Conservation (phyloP, 2,888 invertebrate species). For the Sphaeridia pumilis region DNA sequence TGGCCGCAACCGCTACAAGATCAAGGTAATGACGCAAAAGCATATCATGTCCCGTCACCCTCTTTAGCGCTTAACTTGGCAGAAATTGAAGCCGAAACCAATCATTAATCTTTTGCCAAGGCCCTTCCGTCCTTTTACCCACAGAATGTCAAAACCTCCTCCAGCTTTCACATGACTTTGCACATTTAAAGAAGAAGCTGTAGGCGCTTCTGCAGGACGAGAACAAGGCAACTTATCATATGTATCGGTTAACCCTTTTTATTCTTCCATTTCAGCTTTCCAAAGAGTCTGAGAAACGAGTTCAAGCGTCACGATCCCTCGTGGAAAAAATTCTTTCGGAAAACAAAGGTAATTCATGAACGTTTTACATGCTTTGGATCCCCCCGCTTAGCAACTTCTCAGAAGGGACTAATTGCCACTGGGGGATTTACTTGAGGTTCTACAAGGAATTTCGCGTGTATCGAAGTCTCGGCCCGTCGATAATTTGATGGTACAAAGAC, state of each 20-base stretch:
- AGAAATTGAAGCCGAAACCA: background rate
- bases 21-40: conserved; percentile 41
- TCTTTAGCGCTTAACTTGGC: background rate
- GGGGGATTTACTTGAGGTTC: too few species aligned
- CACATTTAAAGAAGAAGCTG: too few species aligned
- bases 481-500: too few species aligned
- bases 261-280: conserved; percentile 45
- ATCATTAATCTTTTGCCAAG: conserved; percentile 1
- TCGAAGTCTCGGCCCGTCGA: too few species aligned
- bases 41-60: background rate
- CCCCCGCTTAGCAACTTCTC: too few species aligned
- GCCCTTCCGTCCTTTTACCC: background rate
- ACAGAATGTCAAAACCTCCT: background rate
- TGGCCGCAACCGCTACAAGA: conserved; percentile 46
- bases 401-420: too few species aligned
- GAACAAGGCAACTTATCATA: too few species aligned
- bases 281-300: conserved; percentile 45
- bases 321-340: conserved; percentile 49
- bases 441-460: too few species aligned
- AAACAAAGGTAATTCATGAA: conserved; percentile 44
- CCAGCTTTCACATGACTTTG: too few species aligned
- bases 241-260: too few species aligned
- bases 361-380: background rate
- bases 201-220: too few species aligned
- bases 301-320: conserved; percentile 45